Percentiles rank a stretch among this genome's conserved stretches.
These are phyloP conservation scores for Ylistrum balloti DNA, from an alignment of 1,140 invertebrate species.

Conservation along the genomic window DNA sequence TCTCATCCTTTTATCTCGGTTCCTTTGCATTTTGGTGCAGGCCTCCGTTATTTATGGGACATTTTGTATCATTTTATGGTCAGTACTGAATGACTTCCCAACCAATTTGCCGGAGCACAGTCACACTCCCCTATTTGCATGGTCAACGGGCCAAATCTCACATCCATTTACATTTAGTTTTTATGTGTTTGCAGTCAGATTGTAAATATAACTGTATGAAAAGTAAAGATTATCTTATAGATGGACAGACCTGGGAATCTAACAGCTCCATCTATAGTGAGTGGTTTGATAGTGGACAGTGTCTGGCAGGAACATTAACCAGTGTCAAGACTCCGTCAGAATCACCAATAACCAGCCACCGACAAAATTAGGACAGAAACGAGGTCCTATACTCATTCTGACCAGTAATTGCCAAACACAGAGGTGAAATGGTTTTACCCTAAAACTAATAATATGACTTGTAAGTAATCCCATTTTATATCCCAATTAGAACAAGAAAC, in stretches of 20 bases:
- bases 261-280: neutral
- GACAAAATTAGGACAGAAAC: neutral
- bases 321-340: neutral
- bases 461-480: no score
- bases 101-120: neutral
- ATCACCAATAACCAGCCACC: neutral
- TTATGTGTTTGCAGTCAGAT: conserved; percentile 30
- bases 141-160: conserved; percentile 30
- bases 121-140: neutral
- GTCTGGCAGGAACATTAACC: conserved; percentile 2
- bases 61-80: conserved; percentile 19
- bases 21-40: conserved; percentile 9
- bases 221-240: neutral
- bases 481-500: no score
- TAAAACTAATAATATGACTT: no score
- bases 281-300: conserved; percentile 26
- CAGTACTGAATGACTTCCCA: neutral
- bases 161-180: conserved; percentile 29
- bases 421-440: no score
- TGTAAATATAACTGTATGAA: conserved; percentile 10
- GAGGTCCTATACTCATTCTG: neutral
- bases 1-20: conserved; percentile 24
- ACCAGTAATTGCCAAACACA: neutral
- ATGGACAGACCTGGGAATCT: neutral
- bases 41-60: neutral